These are phyloP conservation scores for Antennarius striatus DNA, from an alignment of 2,113 vertebrate genomes.

Conservation along the genomic window DNA sequence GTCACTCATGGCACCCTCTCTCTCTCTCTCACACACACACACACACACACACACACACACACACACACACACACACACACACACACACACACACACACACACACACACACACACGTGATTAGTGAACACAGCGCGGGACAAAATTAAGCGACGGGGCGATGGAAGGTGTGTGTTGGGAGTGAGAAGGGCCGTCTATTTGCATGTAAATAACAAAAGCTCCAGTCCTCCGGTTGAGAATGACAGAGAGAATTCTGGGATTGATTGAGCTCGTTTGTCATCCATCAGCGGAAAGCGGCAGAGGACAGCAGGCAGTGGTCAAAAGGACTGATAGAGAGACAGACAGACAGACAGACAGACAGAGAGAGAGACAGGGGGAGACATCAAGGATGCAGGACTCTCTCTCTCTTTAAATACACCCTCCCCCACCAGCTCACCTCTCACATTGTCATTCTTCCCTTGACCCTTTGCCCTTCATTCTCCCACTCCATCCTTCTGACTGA, in stretches of 20 bases:
- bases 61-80: too few relatives aligned
- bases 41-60: too few relatives aligned
- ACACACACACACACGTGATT: too few relatives aligned
- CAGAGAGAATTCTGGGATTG: slow-evolving; percentile 64
- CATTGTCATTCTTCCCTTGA: not conserved
- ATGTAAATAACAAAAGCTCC: slow-evolving; percentile 65
- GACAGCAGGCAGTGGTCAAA: not conserved
- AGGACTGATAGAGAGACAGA: not conserved
- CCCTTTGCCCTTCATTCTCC: too few relatives aligned
- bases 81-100: too few relatives aligned
- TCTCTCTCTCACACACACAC: too few relatives aligned
- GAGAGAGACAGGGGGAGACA: not conserved
- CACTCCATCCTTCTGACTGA: too few relatives aligned
- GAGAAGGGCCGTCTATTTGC: slow-evolving; percentile 49
- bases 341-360: not conserved
- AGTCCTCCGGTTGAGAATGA: slow-evolving; percentile 42
- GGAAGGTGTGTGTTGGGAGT: too few relatives aligned
- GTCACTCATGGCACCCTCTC: too few relatives aligned
- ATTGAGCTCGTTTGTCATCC: slow-evolving; percentile 52
- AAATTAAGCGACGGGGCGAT: too few relatives aligned
- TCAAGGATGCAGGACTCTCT: not conserved
- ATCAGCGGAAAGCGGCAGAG: slow-evolving; percentile 11
- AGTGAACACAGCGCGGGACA: too few relatives aligned
- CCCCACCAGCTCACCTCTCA: not conserved
- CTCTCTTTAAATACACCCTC: slow-evolving; percentile 10